phyloP scores from a whole-genome alignment of 1,140 invertebrate species.

The Probaryconus sp. region DNA sequence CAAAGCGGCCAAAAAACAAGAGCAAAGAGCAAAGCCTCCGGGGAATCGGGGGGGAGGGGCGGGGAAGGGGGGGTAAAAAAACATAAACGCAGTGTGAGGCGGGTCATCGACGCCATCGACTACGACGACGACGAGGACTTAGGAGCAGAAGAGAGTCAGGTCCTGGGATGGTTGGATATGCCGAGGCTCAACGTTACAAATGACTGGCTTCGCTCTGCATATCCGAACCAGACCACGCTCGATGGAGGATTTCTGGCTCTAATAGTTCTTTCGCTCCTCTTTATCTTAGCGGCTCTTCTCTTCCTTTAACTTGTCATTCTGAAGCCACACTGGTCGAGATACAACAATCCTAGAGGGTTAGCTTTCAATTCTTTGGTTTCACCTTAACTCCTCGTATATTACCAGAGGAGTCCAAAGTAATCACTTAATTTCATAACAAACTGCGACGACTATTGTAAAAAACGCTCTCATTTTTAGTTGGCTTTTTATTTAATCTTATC shows the following conservation, averaged over 20 bases:
- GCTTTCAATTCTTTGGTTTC: slow-evolving; percentile 11
- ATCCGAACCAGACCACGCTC: slow-evolving; percentile 38
- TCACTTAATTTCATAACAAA: too few species aligned
- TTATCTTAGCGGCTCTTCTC: slow-evolving; percentile 40
- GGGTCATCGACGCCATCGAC: slow-evolving; percentile 56
- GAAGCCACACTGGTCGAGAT: slow-evolving; percentile 20
- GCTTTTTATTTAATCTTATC: too few species aligned
- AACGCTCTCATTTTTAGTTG: too few species aligned
- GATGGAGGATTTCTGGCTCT: slow-evolving; percentile 24
- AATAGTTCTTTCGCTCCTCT: slow-evolving; percentile 38
- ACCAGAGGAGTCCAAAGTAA: too few species aligned
- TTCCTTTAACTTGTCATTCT: slow-evolving; percentile 29
- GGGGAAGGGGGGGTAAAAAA: slow-evolving; percentile 29
- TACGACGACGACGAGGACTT: slow-evolving; percentile 8
- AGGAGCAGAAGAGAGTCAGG: slow-evolving; percentile 4
- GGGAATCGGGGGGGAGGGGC: slow-evolving; percentile 9
- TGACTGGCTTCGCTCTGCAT: slow-evolving; percentile 48
- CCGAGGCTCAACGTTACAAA: slow-evolving; percentile 49
- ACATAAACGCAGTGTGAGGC: slow-evolving; percentile 34
- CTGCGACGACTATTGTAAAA: too few species aligned
- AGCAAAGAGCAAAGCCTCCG: slow-evolving; percentile 24
- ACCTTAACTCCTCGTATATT: slow-evolving; percentile 1
- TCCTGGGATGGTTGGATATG: slow-evolving; percentile 7
- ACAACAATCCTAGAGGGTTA: slow-evolving; percentile 8
- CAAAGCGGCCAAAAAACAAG: slow-evolving; percentile 42